phyloP scores from a whole-genome alignment of 2,113 vertebrate genomes.

The Neofelis nebulosa region DNA sequence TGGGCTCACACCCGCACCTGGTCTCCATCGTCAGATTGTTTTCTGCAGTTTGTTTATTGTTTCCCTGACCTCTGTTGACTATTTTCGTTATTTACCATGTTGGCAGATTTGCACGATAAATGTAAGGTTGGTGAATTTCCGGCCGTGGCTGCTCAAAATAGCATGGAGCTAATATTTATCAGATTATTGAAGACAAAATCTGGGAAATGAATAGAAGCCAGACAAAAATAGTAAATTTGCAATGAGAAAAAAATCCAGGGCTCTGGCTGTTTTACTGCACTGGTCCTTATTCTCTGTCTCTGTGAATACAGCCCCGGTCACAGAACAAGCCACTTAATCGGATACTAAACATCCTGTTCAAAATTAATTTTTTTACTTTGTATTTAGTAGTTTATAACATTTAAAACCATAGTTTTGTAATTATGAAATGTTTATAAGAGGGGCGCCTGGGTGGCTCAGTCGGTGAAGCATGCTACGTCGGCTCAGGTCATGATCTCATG shows the following conservation, averaged over 20 bases:
- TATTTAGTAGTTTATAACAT: background rate
- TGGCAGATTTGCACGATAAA: background rate
- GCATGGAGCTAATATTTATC: background rate
- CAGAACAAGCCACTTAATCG: background rate
- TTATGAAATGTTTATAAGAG: background rate
- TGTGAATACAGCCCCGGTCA: rapidly evolving
- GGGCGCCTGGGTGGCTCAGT: too few species aligned
- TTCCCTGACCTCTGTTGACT: background rate
- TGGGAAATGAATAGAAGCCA: background rate
- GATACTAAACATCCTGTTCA: too few species aligned
- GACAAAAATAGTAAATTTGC: background rate
- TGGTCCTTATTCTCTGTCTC: background rate
- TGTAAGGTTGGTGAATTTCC: background rate
- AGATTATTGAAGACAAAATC: background rate
- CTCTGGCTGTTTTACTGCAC: background rate
- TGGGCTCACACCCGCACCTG: rapidly evolving
- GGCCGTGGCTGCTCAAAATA: background rate
- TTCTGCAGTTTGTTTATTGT: background rate
- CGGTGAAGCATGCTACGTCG: too few species aligned
- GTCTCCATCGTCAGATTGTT: rapidly evolving
- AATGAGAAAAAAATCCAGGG: background rate
- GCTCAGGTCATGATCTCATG: too few species aligned
- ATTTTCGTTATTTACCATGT: background rate
- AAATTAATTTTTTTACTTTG: background rate
- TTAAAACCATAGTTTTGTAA: background rate